Evolutionary conservation across 2,888 invertebrate genomes (phyloP).

Genomic region (Lasioglossum marginatum): DNA sequence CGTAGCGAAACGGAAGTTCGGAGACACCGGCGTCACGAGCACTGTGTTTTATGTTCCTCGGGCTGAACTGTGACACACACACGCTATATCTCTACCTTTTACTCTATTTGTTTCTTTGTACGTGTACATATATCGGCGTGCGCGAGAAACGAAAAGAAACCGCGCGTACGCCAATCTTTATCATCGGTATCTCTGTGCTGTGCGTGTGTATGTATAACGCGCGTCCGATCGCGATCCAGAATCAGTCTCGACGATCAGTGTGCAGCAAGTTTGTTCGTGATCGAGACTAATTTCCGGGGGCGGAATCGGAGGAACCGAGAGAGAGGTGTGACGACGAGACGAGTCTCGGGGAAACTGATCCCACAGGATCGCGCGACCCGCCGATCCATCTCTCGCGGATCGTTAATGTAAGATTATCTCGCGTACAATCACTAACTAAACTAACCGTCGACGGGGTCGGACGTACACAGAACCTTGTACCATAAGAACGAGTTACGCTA

Average conservation of each 20-base stretch:
- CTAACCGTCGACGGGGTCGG: conserved; percentile 10
- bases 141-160: conserved; percentile 19
- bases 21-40: conserved; percentile 53
- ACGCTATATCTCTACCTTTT: conserved; percentile 44
- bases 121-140: conserved; percentile 47
- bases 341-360: not conserved
- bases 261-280: not conserved
- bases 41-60: conserved; percentile 63
- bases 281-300: not conserved
- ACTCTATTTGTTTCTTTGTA: conserved; percentile 62
- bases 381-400: conserved; percentile 31
- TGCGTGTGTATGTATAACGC: conserved; percentile 42
- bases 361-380: conserved; percentile 39
- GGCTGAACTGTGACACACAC: conserved; percentile 58
- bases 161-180: conserved; percentile 48
- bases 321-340: not conserved
- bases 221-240: conserved; percentile 51
- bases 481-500: conserved; percentile 43
- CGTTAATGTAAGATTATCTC: conserved; percentile 46
- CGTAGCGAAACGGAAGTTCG: conserved; percentile 53
- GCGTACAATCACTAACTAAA: conserved; percentile 9
- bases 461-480: conserved; percentile 46
- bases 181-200: conserved; percentile 18
- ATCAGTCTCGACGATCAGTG: conserved; percentile 5
- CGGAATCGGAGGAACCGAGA: not conserved